Base-by-base conservation (phyloP, 1,140 invertebrate genomes). In the Trichogramma pretiosum region DNA sequence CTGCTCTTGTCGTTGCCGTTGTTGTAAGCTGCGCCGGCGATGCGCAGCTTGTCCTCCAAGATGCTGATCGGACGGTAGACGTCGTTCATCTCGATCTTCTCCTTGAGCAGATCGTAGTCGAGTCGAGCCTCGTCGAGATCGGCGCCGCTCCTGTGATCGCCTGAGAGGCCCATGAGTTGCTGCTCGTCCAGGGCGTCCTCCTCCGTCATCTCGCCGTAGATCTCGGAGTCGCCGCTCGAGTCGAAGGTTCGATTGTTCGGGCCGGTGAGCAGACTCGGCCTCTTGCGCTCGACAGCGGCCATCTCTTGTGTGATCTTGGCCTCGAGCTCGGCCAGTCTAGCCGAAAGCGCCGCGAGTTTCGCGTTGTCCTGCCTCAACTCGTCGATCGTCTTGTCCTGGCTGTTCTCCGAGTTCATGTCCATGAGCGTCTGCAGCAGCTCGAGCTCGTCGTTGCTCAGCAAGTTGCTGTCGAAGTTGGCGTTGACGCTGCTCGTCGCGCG, bases 401-500 rank as follows among this genome's bases (percentile, higher is more conserved):
- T 45, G 1, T 18, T 26, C 11, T 34, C 24, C 18, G 28, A 26
- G 22, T 35, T 40, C 18, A 39, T 41, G 9, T 45, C 16, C 41
- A 50, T 45, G 17, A 36, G 54, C 39, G 36, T 54, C 45, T 38
- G 38, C 23, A 48, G 46, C 47, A 37, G 13, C 41, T 13, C 50
- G 48, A 11, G 30, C 33, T 63, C 53, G 8, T 61, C 50, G 16
- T 52, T 5, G 13, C 53, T 46, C 24, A 60, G 54, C 18, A 64
- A 54, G 3, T 63, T 48, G 41, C 63, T 56, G 4, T 59, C 53
- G 11, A 59, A 38, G 48, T 66, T 64, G 35, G 64, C 58, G 16
- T 30, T 54, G 9, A 64, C 52, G 14, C 55, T 56, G 37, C 52
- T 67, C 0, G 69, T 60, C 18, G 81, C 76, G 50, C 74, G 68